phyloP scores from a whole-genome alignment of 2,888 invertebrate species.

The Yponomeuta plumbellus region DNA sequence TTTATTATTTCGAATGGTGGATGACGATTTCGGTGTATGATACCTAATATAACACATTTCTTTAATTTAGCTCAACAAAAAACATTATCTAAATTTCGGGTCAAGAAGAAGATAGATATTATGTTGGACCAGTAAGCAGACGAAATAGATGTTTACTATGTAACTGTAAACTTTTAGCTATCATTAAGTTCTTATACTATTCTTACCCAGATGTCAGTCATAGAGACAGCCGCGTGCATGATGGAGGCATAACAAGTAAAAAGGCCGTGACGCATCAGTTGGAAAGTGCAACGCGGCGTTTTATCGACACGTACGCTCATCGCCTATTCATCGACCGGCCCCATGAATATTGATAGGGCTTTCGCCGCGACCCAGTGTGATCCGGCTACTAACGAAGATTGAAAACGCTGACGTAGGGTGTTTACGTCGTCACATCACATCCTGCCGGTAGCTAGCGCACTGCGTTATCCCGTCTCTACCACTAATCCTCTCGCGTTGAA shows the following conservation, averaged over 20 bases:
- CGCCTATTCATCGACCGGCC: conserved; percentile 56
- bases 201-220: neutral
- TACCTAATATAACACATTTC: too few relatives aligned
- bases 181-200: too few relatives aligned
- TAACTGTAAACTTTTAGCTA: too few relatives aligned
- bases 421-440: neutral
- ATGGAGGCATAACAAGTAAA: neutral
- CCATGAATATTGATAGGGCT: conserved; percentile 65
- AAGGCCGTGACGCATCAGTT: conserved; percentile 20
- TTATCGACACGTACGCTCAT: conserved; percentile 37
- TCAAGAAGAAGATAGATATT: too few relatives aligned
- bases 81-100: too few relatives aligned
- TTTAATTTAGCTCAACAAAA: too few relatives aligned
- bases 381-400: conserved; percentile 27
- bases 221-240: neutral
- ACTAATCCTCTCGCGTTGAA: too few relatives aligned
- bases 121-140: too few relatives aligned
- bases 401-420: neutral
- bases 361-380: conserved; percentile 54
- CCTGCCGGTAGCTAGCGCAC: neutral
- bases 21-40: too few relatives aligned
- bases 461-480: neutral
- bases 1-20: too few relatives aligned
- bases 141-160: too few relatives aligned
- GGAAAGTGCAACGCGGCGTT: conserved; percentile 33